These are phyloP conservation scores for Rhopilema esculentum DNA, from an alignment of 30 jellyfish, hydroid and myxozoan species.

Conservation along the genomic window DNA sequence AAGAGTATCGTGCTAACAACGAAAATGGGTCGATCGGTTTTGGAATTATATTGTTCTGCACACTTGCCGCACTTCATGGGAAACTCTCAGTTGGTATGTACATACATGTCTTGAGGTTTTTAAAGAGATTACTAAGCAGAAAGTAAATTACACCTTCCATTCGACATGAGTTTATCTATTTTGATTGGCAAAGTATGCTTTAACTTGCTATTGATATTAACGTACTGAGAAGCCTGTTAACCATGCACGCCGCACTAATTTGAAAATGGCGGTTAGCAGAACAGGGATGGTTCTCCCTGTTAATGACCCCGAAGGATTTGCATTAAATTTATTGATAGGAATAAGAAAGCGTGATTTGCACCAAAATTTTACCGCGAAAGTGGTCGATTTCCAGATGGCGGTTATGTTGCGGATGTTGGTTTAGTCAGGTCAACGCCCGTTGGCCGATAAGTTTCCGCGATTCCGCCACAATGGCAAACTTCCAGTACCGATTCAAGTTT, in stretches of 20 bases:
- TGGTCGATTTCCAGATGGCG: background rate
- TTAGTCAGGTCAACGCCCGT: background rate
- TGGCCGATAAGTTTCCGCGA: background rate
- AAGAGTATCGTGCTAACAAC: background rate
- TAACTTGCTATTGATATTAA: too few species aligned
- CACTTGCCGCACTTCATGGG: conserved; percentile 56
- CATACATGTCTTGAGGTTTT: too few species aligned
- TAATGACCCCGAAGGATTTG: background rate
- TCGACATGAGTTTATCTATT: background rate
- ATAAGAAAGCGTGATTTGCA: background rate
- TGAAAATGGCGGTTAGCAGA: background rate
- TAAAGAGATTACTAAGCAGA: too few species aligned
- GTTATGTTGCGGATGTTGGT: background rate
- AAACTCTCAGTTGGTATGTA: conserved; percentile 27
- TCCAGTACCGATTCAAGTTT: background rate
- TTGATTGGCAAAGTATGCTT: background rate
- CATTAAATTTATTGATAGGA: background rate
- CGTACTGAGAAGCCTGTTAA: background rate
- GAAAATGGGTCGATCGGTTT: background rate
- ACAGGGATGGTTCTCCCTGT: background rate
- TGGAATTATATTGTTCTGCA: conserved; percentile 10
- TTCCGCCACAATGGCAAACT: background rate
- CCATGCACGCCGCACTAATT: background rate
- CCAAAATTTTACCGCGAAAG: background rate
- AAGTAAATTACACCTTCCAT: too few species aligned